Conservation (phyloP, 2,888 invertebrate genomes). For the Salticus scenicus region DNA sequence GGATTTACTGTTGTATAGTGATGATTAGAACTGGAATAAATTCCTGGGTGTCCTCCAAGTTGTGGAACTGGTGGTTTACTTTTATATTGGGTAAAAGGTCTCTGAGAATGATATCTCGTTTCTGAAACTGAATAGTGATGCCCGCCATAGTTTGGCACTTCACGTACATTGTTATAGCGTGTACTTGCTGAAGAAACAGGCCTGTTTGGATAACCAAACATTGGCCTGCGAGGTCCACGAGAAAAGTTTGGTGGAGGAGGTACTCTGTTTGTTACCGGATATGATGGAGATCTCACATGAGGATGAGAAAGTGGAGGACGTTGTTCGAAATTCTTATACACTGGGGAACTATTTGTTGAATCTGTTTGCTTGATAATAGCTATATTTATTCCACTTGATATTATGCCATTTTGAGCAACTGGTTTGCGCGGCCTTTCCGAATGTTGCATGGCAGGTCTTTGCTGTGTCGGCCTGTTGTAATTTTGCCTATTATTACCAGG, state of each 20-base stretch:
- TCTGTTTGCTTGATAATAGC: constrained; percentile 5
- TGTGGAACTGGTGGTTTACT: constrained; percentile 13
- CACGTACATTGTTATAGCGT: background rate
- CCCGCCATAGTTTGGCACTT: background rate
- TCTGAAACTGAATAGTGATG: background rate
- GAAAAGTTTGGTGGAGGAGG: background rate
- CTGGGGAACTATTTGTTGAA: background rate
- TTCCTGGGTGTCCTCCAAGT: constrained; percentile 28
- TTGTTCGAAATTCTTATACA: background rate
- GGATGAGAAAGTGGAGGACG: background rate
- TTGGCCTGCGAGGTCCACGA: background rate
- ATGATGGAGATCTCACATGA: background rate
- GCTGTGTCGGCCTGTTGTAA: background rate
- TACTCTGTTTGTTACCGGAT: background rate
- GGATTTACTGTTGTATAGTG: constrained; percentile 19
- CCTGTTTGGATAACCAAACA: background rate
- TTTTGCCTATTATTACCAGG: background rate
- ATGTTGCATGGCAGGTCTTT: background rate
- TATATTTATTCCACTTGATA: background rate
- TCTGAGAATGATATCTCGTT: background rate
- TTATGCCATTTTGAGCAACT: background rate
- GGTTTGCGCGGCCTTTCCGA: background rate
- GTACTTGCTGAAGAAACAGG: background rate
- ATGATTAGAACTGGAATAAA: constrained; percentile 21
- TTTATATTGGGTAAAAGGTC: background rate